A percentile compares a stretch with the other conserved stretches of the same genome.
Conservation (phyloP, 2,888 invertebrate genomes). For the Elegia similella region DNA sequence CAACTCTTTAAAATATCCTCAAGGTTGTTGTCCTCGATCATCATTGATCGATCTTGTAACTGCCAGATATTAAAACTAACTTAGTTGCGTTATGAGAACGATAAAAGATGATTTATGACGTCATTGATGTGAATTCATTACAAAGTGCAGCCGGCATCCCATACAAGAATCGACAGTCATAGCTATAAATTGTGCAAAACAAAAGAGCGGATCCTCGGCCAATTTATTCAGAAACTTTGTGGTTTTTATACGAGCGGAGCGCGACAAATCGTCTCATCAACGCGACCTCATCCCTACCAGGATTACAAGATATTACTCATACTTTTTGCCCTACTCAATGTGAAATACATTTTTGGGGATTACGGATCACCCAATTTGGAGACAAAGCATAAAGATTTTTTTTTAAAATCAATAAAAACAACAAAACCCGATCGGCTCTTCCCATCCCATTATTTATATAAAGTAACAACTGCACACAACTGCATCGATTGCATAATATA, state of each 20-base stretch:
- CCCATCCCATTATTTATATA: background rate
- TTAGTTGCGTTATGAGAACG: slow-evolving; percentile 25
- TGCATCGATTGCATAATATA: slow-evolving; percentile 17
- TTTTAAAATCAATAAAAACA: background rate
- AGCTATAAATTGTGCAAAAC: slow-evolving; percentile 58
- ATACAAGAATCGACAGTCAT: slow-evolving; percentile 36
- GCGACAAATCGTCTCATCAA: slow-evolving; percentile 53
- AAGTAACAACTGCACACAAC: background rate
- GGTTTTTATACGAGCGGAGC: slow-evolving; percentile 50
- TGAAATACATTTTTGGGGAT: slow-evolving; percentile 27
- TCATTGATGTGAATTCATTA: slow-evolving; percentile 35
- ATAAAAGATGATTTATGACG: slow-evolving; percentile 33
- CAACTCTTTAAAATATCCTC: slow-evolving; percentile 43
- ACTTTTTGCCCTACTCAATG: slow-evolving; percentile 28
- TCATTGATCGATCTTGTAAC: slow-evolving; percentile 9
- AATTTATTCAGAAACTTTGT: slow-evolving; percentile 58
- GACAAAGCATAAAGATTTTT: background rate
- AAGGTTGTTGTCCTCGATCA: slow-evolving; percentile 27
- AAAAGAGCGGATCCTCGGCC: slow-evolving; percentile 48
- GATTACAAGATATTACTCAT: slow-evolving; percentile 35
- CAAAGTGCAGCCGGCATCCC: slow-evolving; percentile 50
- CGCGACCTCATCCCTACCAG: slow-evolving; percentile 31
- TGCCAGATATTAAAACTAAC: slow-evolving; percentile 26
- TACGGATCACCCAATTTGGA: slow-evolving; percentile 1
- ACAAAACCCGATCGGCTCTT: background rate